Conservation (phyloP, 2,888 invertebrate genomes). For the Volucella inflata region DNA sequence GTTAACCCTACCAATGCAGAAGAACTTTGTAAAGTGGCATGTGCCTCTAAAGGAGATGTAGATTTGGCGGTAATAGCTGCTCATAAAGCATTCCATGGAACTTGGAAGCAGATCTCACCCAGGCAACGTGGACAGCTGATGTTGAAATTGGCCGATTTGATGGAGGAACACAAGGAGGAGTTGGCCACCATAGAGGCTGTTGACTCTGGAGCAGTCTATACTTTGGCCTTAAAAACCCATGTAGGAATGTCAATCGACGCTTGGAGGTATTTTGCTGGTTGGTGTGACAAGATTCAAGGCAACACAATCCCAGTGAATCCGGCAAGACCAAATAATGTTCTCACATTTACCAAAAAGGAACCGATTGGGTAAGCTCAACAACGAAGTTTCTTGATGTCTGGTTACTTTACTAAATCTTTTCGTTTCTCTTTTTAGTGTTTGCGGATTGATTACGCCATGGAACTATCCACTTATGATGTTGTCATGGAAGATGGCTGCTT, state of each 20-base stretch:
- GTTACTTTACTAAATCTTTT: too few relatives aligned
- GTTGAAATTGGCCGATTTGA: constrained; percentile 95
- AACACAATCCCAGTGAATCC: constrained; percentile 95
- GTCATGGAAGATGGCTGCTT: constrained; percentile 99
- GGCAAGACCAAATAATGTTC: constrained; percentile 94
- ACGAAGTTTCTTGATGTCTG: accelerated
- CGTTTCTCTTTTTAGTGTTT: constrained; percentile 86
- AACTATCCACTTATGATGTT: constrained; percentile 99
- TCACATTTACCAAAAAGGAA: constrained; percentile 94
- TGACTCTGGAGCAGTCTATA: constrained; percentile 98
- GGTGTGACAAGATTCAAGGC: constrained; percentile 98
- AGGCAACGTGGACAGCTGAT: constrained; percentile 94
- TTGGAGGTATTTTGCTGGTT: constrained; percentile 98
- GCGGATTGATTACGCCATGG: constrained; percentile 97
- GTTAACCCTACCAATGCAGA: constrained; percentile 95
- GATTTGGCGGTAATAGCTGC: constrained; percentile 95
- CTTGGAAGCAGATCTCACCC: constrained; percentile 97
- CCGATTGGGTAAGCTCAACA: constrained; percentile 90
- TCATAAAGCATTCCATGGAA: constrained; percentile 93
- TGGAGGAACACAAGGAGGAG: constrained; percentile 97
- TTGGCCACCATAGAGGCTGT: constrained; percentile 96
- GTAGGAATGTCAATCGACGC: constrained; percentile 99
- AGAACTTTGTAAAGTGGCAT: constrained; percentile 89
- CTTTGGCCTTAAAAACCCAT: constrained; percentile 97
- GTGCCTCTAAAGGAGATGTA: constrained; percentile 92